Evolutionary conservation across 2,113 vertebrate species (phyloP), one percentile per base, ranked within the genome.

Genomic region (Tetrax tetrax): DNA sequence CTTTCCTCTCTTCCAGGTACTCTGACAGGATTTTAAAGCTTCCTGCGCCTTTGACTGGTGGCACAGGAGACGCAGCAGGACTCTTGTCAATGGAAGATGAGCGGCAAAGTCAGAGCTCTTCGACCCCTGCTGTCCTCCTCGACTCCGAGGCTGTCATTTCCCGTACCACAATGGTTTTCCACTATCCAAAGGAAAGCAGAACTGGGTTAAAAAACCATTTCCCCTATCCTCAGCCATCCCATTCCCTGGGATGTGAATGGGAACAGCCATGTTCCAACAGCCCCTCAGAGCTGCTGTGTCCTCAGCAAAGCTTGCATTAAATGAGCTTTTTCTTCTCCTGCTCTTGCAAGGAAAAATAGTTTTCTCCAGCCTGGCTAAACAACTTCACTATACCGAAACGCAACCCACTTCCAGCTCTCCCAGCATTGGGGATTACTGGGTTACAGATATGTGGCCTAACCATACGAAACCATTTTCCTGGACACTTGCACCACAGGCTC

Each of bases 391-490:
- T 83, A 7, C 45, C 50, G 89, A 81, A 91, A 71, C 2, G 43
- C 51, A 87, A n/a, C 25, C 72, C 81, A 22, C 69, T 70, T 57
- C 64, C 94, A 89, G 60, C 78, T 64, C 77, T 47, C 38, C 71
- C 43, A 54, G 70, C 5, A 1, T 3, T 0, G 1, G 76, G 83
- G 33, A 77, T 94, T 77, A 83, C 80, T 69, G 80, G 60, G 90
- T 89, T 91, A 81, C 94, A 81, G 41, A 82, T 12, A 82, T 5
- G 0, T 14, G 70, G 56, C 88, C 56, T 63, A 1, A 14, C 85
- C 78, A 63, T 28, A 63, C 5, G 4, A 84, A 91, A 87, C 51
- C 95, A 78, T 78, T 60, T 93, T 94, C 90, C 87, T 93, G 94
- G 56, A 90, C 63, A 27, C 82, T 89, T 70, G n/a, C 70, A 82